Conservation (phyloP, 1,140 invertebrate species). For the Fragariocoptes setiger region DNA sequence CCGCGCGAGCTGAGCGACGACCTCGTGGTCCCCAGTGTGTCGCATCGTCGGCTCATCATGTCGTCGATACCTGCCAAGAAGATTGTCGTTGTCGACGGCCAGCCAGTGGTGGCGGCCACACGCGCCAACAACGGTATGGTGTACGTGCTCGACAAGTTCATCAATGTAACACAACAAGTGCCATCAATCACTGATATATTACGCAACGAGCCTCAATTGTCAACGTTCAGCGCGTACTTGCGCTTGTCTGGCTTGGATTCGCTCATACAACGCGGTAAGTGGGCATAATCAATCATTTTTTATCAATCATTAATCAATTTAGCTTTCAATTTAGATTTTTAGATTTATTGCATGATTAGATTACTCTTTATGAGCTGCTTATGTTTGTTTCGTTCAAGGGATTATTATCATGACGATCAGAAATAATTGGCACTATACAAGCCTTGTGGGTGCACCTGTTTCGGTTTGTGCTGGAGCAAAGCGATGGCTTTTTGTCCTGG, state of each 20-base stretch:
- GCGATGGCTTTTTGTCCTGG: no score
- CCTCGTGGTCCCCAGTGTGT: constrained; percentile 8
- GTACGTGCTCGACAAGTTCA: constrained; percentile 17
- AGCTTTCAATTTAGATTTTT: no score
- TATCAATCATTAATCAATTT: no score
- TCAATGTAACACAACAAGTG: constrained; percentile 14
- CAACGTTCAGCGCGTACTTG: constrained; percentile 1
- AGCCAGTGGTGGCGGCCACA: constrained; percentile 14
- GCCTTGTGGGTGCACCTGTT: no score
- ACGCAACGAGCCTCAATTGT: constrained; percentile 6
- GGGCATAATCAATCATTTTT: no score
- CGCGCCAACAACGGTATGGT: constrained; percentile 18
- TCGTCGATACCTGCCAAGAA: constrained; percentile 10
- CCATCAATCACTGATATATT: constrained; percentile 5
- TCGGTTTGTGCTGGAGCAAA: no score
- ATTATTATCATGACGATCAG: no score
- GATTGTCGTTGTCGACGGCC: constrained; percentile 16
- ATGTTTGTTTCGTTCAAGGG: no score
- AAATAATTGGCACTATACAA: no score
- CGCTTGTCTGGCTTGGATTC: constrained; percentile 1
- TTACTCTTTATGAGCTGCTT: no score
- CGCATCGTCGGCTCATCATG: constrained; percentile 10
- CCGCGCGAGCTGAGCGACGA: constrained; percentile 10
- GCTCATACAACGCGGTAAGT: constrained; percentile 4
- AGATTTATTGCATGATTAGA: no score